Evolutionary conservation across 2,888 invertebrate genomes (phyloP).

Genomic region (Athripsodes cinereus): DNA sequence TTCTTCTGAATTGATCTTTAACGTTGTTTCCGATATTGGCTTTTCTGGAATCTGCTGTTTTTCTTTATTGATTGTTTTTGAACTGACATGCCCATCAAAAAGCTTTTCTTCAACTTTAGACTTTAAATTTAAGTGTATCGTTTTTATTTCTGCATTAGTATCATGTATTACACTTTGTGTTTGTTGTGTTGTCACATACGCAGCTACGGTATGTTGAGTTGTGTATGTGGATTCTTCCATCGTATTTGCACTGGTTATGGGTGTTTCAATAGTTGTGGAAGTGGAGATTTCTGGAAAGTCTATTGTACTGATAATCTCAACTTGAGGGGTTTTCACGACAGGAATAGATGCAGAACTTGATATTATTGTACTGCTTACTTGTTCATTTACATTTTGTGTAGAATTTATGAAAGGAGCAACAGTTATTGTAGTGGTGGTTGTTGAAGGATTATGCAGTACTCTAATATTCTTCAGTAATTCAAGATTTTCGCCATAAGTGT

Average conservation of each 20-base stretch:
- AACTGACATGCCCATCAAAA: slow-evolving; percentile 31
- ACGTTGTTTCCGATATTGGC: slow-evolving; percentile 46
- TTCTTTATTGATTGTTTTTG: slow-evolving; percentile 49
- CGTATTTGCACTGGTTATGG: not conserved
- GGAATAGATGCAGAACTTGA: not conserved
- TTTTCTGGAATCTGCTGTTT: slow-evolving; percentile 46
- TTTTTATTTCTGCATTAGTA: not conserved
- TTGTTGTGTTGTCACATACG: not conserved
- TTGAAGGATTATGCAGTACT: slow-evolving; percentile 26
- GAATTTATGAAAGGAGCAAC: not conserved
- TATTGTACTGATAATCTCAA: not conserved
- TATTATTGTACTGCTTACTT: not conserved
- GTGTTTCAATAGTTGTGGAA: not conserved
- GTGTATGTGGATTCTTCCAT: not conserved
- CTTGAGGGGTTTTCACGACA: not conserved
- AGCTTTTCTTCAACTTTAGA: not conserved
- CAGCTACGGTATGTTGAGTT: not conserved
- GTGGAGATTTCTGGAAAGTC: not conserved
- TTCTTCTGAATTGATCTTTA: slow-evolving; percentile 31
- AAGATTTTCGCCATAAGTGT: slow-evolving; percentile 44
- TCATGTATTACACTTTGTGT: not conserved
- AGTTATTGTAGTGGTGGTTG: not conserved
- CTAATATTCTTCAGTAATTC: slow-evolving; percentile 20
- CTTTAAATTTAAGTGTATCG: not conserved
- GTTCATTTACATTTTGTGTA: not conserved